Base-by-base conservation (phyloP, 2,888 invertebrate species). In the Muschampia plurimacula region DNA sequence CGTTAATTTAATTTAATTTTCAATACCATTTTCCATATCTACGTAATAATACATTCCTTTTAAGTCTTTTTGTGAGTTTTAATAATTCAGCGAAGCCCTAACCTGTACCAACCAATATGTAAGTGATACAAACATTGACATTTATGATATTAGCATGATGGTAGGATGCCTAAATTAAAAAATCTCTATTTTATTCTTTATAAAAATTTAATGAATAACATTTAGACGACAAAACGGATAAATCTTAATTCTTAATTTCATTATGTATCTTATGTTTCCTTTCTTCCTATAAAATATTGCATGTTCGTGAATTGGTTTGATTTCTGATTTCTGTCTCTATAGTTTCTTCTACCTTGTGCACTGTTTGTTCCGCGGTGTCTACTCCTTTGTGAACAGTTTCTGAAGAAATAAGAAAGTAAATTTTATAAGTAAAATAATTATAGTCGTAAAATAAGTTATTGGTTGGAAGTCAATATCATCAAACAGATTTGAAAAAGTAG, bases 271-370 rank as follows among this genome's bases (percentile, higher is more conserved):
- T 57, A 4, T 12, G 2, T 57, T 12, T 57, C 4, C 1, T 60
- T 60, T 36, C 36, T 32, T 15, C 22, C 90, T 91, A 94, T 84
- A 94, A 84, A 86, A 95, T 89, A 55, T 88, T 90, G 91, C 94
- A 95, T 5, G 94, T 88, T 79, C 91, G 83, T 49, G 94, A 95
- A 81, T 89, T 95, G 1, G 93, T 94, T 76, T 94, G 94, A 80
- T 95, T 93, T 63, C 90, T 83, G 77, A 94, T 89, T 79, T 93
- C 91, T 0, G 92, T 90, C 74, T 92, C 92, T 0, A 93, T 89
- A 1, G 90, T 90, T 73, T 94, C 93, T 74, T 93, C 93, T 13
- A 93, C 82, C 77, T 89, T 92, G 80, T 92, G 90, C 63, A 94
- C 85, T 1, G 90, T 83, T 68, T 93, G 89, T 73, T 93, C 93